Evolutionary conservation across 1,140 invertebrate genomes (phyloP).

Genomic region (Mizuhopecten yessoensis): DNA sequence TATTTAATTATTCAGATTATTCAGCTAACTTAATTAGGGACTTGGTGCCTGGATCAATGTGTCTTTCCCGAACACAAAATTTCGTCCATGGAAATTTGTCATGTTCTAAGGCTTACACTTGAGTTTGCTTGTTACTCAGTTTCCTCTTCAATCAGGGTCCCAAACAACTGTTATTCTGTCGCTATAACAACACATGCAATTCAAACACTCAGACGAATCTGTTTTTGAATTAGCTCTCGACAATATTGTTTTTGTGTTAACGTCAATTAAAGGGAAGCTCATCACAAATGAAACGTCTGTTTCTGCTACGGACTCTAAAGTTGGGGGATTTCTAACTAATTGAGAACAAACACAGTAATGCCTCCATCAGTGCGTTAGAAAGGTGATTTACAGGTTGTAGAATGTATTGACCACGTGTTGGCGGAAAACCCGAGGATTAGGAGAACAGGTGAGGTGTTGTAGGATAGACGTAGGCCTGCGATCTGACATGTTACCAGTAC

Average conservation of each 20-base stretch:
- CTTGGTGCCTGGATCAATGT: too few relatives aligned
- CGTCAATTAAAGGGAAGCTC: neutral
- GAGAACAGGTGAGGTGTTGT: neutral
- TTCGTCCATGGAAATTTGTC: too few relatives aligned
- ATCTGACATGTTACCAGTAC: neutral
- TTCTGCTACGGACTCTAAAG: neutral
- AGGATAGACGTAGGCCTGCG: neutral
- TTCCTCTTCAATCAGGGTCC: neutral
- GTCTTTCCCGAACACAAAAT: too few relatives aligned
- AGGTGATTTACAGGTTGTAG: neutral
- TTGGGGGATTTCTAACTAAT: too few relatives aligned
- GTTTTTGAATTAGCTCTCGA: neutral
- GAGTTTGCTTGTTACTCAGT: too few relatives aligned
- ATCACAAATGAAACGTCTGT: neutral
- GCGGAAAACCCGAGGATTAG: neutral
- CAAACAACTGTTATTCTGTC: neutral
- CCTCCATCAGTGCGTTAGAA: neutral
- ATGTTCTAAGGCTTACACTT: too few relatives aligned
- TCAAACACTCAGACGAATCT: neutral
- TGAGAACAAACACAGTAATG: neutral
- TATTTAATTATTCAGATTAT: too few relatives aligned
- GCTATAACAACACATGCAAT: neutral
- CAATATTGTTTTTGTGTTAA: neutral
- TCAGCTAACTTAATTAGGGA: too few relatives aligned
- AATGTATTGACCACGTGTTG: neutral